Evolutionary conservation across 2,113 vertebrate species (phyloP), one percentile per base, ranked within the genome.

Genomic region (Chinchilla lanigera): DNA sequence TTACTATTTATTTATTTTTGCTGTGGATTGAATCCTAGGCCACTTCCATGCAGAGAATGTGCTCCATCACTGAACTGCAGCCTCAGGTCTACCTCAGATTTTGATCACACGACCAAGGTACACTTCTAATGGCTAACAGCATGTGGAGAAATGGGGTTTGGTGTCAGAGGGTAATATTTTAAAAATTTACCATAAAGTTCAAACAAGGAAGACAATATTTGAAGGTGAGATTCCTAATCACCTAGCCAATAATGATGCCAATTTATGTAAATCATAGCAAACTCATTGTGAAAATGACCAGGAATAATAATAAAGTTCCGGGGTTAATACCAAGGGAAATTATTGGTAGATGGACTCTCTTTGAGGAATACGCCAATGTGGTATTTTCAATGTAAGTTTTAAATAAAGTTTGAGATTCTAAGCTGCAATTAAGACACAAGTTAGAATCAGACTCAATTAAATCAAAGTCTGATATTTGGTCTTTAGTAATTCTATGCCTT

Each of bases 341-440:
- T 35, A 71, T 65, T 71, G 69, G 11, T 60, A 83, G 30, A 50
- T 85, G 24, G 60, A 94, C 44, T 96, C 54, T 44, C 41, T 88
- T n/a, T 11, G 28, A 35, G 58, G 4, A 94, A 78, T 71, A 90
- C 14, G 20, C 50, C 95, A 95, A 78, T 86, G 38, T 28, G n/a
- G 30, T 61, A 16, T 35, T 7, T 97, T 96, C 82, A 94, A 28
- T 77, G 12, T 89, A 95, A 96, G n/a, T 60, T 96, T 96, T 73
- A 95, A 93, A 41, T 89, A 95, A 98, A 41, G 24, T 93, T 97
- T 75, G 84, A 96, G 86, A 91, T 30, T 16, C 52, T 93, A 63
- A 63, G 54, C 95, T 97, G 26, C 77, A 60, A 52, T 58, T 60
- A 93, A 82, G 19, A 67, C 30, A 30, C 87, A 97, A 93, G 67